Evolutionary conservation across 2,113 vertebrate genomes (phyloP).

Genomic region (Willisornis vidua): DNA sequence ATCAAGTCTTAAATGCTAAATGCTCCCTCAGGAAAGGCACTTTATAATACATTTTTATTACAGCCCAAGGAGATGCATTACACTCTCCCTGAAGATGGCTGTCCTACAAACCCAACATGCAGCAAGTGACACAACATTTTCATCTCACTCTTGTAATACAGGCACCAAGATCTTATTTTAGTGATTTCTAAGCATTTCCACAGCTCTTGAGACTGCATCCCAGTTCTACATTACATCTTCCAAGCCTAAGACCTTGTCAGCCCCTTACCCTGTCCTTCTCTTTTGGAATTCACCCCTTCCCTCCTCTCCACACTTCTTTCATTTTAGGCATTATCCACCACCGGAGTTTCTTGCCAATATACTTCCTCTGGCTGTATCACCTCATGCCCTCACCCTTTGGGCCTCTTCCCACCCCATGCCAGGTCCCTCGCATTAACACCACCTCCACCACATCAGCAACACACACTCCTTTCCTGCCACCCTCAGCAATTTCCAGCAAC

Average conservation of each 20-base stretch:
- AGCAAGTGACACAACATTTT: fast-evolving
- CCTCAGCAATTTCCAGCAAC: fast-evolving
- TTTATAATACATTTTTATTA: background rate
- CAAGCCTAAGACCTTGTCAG: fast-evolving
- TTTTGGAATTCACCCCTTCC: background rate
- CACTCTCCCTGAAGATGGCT: background rate
- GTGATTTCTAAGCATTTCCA: background rate
- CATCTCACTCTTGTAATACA: background rate
- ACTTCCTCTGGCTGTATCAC: background rate
- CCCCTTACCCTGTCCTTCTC: background rate
- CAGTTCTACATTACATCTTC: fast-evolving
- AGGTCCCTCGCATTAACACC: background rate
- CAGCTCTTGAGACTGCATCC: background rate
- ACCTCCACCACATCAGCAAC: background rate
- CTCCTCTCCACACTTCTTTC: background rate
- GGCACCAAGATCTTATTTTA: background rate
- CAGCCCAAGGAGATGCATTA: background rate
- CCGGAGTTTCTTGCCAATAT: fast-evolving
- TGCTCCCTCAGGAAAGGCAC: background rate
- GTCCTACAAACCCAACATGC: background rate
- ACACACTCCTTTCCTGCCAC: background rate
- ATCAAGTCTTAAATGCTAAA: background rate
- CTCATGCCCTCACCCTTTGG: background rate
- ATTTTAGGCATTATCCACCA: background rate
- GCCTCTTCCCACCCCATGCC: background rate